phyloP scores from a whole-genome alignment of 1,140 invertebrate species.

The Diplogasteroides magnus region DNA sequence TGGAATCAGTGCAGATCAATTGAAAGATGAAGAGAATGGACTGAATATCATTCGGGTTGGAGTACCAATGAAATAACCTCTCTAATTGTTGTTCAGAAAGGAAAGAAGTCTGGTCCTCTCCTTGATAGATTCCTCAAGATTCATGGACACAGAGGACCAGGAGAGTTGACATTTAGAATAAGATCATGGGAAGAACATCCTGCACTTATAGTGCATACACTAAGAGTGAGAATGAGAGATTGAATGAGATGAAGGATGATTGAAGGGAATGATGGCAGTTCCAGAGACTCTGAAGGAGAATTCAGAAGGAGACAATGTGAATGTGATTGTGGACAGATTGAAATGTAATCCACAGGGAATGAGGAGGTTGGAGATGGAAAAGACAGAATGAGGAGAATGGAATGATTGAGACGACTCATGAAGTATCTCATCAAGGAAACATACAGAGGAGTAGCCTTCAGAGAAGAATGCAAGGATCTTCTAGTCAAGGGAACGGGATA shows the following conservation, averaged over 20 bases:
- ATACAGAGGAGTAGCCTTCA: slow-evolving; percentile 21
- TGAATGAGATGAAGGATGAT: not conserved
- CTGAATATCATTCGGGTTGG: slow-evolving; percentile 4
- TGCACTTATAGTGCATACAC: slow-evolving; percentile 19
- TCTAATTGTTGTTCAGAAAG: slow-evolving; percentile 5
- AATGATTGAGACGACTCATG: slow-evolving; percentile 14
- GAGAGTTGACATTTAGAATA: slow-evolving; percentile 15
- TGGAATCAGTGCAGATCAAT: not conserved
- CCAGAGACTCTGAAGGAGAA: not conserved
- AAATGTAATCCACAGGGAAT: slow-evolving; percentile 18
- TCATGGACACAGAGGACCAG: slow-evolving; percentile 25
- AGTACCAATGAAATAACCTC: not conserved
- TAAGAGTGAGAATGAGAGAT: not conserved
- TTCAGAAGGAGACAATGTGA: slow-evolving; percentile 10
- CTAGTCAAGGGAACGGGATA: slow-evolving; percentile 13
- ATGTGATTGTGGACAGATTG: slow-evolving; percentile 15
- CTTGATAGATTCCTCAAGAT: slow-evolving; percentile 6
- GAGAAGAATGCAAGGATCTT: slow-evolving; percentile 15
- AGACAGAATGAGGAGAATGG: not conserved
- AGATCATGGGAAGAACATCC: slow-evolving; percentile 18
- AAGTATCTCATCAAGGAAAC: slow-evolving; percentile 18
- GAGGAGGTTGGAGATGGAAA: slow-evolving; percentile 3
- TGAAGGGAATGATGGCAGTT: not conserved
- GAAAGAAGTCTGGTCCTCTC: slow-evolving; percentile 1
- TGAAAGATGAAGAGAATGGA: not conserved